These are phyloP conservation scores for Cosmia pyralina DNA, from an alignment of 2,888 invertebrate species.

Conservation along the genomic window DNA sequence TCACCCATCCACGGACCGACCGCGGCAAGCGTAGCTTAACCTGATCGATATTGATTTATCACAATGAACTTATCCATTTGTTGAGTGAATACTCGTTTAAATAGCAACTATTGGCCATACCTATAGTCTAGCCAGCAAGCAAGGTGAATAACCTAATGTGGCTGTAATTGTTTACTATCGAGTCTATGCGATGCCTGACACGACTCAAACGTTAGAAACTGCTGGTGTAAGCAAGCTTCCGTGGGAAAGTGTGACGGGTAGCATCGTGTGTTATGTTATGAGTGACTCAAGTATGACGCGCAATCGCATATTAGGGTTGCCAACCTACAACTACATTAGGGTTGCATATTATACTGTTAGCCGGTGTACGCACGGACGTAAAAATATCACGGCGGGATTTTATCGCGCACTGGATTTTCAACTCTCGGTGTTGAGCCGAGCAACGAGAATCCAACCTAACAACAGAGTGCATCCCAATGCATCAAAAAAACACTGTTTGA, in stretches of 20 bases:
- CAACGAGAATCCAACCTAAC: too few relatives aligned
- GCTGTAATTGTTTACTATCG: slow-evolving; percentile 42
- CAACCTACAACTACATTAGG: too few relatives aligned
- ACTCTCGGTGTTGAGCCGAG: too few relatives aligned
- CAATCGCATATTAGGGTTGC: too few relatives aligned
- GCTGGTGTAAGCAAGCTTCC: slow-evolving; percentile 25
- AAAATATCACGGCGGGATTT: too few relatives aligned
- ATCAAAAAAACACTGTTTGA: too few relatives aligned
- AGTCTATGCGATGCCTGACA: slow-evolving; percentile 14
- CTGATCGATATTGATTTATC: slow-evolving; percentile 19
- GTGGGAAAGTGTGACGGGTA: slow-evolving; percentile 33
- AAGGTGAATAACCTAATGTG: slow-evolving; percentile 36
- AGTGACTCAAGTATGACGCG: not conserved
- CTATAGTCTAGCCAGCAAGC: slow-evolving; percentile 5
- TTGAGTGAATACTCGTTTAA: slow-evolving; percentile 18
- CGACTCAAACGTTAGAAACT: slow-evolving; percentile 16
- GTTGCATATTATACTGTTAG: too few relatives aligned
- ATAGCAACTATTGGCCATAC: slow-evolving; percentile 23
- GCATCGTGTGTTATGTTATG: slow-evolving; percentile 1
- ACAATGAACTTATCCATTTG: slow-evolving; percentile 28
- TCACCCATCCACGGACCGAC: too few relatives aligned
- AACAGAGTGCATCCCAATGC: too few relatives aligned
- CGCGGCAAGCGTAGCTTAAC: too few relatives aligned
- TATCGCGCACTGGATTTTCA: too few relatives aligned
- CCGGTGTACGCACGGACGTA: too few relatives aligned